Base-by-base conservation (phyloP, 1,140 invertebrate species). In the Maconellicoccus hirsutus region DNA sequence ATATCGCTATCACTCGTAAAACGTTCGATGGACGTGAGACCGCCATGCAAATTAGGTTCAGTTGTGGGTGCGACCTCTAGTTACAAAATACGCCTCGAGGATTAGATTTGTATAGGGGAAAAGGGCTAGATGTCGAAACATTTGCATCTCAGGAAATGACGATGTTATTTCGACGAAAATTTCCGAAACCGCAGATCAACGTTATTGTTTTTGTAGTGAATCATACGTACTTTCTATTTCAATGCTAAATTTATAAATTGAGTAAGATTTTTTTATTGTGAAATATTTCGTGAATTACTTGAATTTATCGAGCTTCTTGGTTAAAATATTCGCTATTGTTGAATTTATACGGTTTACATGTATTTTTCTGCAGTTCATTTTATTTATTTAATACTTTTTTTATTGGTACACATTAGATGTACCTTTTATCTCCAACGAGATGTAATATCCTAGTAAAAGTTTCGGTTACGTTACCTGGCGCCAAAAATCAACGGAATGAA, bases 141-240 rank as follows among this genome's bases (percentile, higher is more conserved):
- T 52, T 52, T 52, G 42, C 42, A 52, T 52, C 42, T 52, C 42
- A 52, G 42, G 42, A 52, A 52, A 52, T 52, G 42, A 52, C 42
- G 42, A 52, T 8, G 42, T 52, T 14, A 38, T 38, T 38, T 38
- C 33, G 33, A 38, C 33, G 14, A 38, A 38, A 38, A 14, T 52
- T 2, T 2, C 10, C 42, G 42, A 52, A 52, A 52, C 42, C 42
- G 42, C 42, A 52, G n/a, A 52, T 16, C 12, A 8, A 14, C 42
- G 6, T 3, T 12, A 3, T 6, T 8, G 42, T 19, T 16, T 6
- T 16, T 3, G 3, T 52, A 52, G n/a, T 19, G 6, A 16, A 52
- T 19, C 2, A 52, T 16, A 16, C n/a, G 42, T 16, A 19, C 42
- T 16, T 52, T 52, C 42, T 16, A 16, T 52, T 52, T 19, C 16